These are phyloP conservation scores for Bovichtus variegatus DNA, from an alignment of 2,797 vertebrate species.

Conservation along the genomic window DNA sequence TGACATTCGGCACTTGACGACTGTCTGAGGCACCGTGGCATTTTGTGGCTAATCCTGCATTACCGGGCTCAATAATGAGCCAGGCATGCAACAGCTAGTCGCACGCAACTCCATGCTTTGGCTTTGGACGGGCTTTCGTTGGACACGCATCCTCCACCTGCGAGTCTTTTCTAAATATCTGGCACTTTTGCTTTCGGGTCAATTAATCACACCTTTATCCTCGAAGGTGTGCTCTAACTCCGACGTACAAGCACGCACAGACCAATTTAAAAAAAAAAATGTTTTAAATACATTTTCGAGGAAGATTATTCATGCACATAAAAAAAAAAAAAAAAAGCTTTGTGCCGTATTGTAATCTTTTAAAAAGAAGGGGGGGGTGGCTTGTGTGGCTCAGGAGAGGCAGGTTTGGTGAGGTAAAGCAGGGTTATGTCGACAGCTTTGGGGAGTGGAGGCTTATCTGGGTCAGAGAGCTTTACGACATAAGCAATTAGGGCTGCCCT, in stretches of 20 bases:
- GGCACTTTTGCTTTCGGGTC: conserved; percentile 39
- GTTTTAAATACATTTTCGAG: no score
- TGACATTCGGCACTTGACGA: conserved; percentile 62
- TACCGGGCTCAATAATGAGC: conserved; percentile 42
- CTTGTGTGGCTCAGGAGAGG: conserved; percentile 77
- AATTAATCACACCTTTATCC: neutral
- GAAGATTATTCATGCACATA: neutral
- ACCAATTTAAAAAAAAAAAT: no score
- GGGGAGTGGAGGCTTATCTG: conserved; percentile 85
- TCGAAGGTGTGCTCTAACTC: no score
- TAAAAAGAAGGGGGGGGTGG: conserved; percentile 51
- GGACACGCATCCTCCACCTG: neutral
- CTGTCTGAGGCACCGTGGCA: conserved; percentile 30
- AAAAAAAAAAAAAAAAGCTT: no score
- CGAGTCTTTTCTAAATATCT: neutral
- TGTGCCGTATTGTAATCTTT: no score
- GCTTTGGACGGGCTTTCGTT: conserved; percentile 33
- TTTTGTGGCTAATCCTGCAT: conserved; percentile 70
- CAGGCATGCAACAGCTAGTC: conserved; percentile 40
- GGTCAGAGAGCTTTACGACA: conserved; percentile 89
- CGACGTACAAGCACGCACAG: neutral
- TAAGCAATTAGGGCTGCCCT: conserved; percentile 86
- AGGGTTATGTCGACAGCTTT: conserved; percentile 87
- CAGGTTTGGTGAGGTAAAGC: conserved; percentile 89
- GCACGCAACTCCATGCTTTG: conserved; percentile 54